Evolutionary conservation across 2,888 invertebrate genomes (phyloP).

Genomic region (Polydesmus complanatus): DNA sequence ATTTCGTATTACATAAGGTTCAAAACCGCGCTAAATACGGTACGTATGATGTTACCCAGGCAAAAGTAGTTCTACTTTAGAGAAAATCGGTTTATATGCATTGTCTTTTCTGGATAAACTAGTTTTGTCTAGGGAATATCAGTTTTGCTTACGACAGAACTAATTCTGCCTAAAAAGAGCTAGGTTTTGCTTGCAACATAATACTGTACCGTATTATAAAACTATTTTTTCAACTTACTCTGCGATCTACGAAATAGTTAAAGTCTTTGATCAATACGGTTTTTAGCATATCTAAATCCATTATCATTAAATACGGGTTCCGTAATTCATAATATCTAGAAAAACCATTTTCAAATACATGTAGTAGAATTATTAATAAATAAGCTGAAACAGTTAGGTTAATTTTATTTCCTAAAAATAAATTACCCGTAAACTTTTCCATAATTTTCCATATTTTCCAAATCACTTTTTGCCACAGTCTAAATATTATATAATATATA

Average conservation of each 20-base stretch:
- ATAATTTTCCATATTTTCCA: background rate
- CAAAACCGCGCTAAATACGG: too few relatives aligned
- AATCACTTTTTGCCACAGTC: background rate
- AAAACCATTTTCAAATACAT: too few relatives aligned
- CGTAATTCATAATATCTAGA: background rate
- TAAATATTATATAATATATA: background rate
- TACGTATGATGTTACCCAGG: too few relatives aligned
- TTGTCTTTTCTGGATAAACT: too few relatives aligned
- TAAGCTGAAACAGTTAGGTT: background rate
- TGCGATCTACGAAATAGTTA: slow-evolving; percentile 5
- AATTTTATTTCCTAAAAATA: background rate
- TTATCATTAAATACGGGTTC: slow-evolving; percentile 1
- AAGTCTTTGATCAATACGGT: slow-evolving; percentile 1
- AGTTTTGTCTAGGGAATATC: too few relatives aligned
- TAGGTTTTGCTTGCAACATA: background rate
- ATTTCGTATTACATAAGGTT: too few relatives aligned
- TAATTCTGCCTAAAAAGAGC: too few relatives aligned
- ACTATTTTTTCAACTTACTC: background rate
- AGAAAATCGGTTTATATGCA: too few relatives aligned
- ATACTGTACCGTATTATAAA: background rate
- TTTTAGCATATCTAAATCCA: slow-evolving; percentile 7
- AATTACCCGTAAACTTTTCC: slow-evolving; percentile 6
- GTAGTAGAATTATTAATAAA: background rate
- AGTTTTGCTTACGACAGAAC: too few relatives aligned
- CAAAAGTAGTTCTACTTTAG: too few relatives aligned